Base-by-base conservation (phyloP, 2,888 invertebrate species). In the Macrophya annulata region DNA sequence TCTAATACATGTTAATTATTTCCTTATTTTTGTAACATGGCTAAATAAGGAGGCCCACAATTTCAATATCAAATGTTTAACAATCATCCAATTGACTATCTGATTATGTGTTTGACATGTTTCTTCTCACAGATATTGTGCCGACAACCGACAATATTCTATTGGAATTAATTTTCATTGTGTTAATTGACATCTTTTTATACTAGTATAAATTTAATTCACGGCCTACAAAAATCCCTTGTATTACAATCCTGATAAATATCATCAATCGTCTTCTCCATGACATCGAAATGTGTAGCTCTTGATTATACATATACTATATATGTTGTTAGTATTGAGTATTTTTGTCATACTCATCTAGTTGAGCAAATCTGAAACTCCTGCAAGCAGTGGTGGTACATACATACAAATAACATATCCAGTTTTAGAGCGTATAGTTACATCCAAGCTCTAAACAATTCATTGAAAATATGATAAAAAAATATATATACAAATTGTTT, bases 221-320 rank as follows among this genome's bases (percentile, higher is more conserved):
- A 68, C 68, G 68, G 68, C 68, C 68, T 68, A 68, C 17, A 31
- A 31, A 31, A 8, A 37, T 6, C 68, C 37, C 8, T 68, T 25
- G 68, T 15, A 37, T 68, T 6, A 37, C 5, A 17, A 68, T 37
- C 25, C 15, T 68, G 37, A 31, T 68, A 37, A 68, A 68, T 68
- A 68, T 68, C 37, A 25, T 68, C 37, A 37, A 17, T 37, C 68
- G 68, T 12, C 37, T 1, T 31, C 68, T 37, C 37, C 68, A 25
- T 37, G 17, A 68, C 68, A 68, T 68, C 68, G 68, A 37, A 68
- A 37, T 68, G 17, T 68, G 37, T 68, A 68, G 68, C 68, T 68
- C 37, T 37, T 17, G 15, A 68, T 25, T 68, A 4, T 68, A n/a
- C n/a, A n/a, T n/a, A 68, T 21, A 48, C 1, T 17, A n/a, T 37